phyloP scores from a whole-genome alignment of 2,113 vertebrate genomes.

The Rhinoptilus africanus region DNA sequence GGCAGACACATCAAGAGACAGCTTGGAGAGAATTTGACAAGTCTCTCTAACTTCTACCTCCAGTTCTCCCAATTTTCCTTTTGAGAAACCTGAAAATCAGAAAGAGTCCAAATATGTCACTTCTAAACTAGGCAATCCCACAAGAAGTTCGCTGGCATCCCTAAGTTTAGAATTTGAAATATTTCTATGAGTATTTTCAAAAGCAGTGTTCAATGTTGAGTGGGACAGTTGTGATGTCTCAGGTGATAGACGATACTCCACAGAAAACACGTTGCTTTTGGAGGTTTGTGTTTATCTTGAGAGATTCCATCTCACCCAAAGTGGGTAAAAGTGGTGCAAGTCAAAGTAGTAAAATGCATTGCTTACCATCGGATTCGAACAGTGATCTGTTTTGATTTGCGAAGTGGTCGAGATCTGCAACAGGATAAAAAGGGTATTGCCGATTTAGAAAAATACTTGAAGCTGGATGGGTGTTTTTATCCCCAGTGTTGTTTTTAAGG shows the following conservation, averaged over 20 bases:
- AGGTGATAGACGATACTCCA: not conserved
- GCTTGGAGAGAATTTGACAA: accelerated
- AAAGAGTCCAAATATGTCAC: not conserved
- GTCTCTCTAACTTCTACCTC: not conserved
- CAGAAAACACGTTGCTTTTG: accelerated
- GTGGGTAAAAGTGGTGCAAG: accelerated
- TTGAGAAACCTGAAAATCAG: not conserved
- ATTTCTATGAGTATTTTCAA: not conserved
- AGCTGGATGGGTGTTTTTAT: not conserved
- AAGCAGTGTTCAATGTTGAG: accelerated
- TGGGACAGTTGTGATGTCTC: accelerated
- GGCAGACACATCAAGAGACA: not conserved
- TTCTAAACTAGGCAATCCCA: not conserved
- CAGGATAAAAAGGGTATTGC: not conserved
- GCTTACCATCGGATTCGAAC: conserved; percentile 37
- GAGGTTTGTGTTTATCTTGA: not conserved
- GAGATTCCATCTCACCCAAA: not conserved
- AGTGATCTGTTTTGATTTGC: not conserved
- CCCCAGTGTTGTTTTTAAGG: not conserved
- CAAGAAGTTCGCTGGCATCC: not conserved
- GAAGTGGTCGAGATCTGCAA: conserved; percentile 33
- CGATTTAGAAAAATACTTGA: not conserved
- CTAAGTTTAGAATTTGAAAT: not conserved
- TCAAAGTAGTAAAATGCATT: not conserved
- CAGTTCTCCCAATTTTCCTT: not conserved